Base-by-base conservation (phyloP, 2,113 vertebrate genomes). In the Vombatus ursinus region DNA sequence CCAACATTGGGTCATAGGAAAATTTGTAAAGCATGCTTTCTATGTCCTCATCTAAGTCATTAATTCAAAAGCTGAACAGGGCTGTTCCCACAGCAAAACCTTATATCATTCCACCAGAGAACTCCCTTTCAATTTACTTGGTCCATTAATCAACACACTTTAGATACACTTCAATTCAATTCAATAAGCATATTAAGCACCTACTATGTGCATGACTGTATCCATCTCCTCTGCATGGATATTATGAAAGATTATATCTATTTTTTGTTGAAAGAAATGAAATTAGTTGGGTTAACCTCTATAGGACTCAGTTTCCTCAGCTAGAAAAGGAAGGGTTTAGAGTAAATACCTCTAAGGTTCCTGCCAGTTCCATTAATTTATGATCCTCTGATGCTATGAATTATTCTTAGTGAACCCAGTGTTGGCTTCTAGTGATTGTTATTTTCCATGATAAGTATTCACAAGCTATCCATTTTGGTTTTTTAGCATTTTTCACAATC, bases 241-340 rank as follows among this genome's bases (percentile, higher is more conserved):
- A n/a, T 44, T 77, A 77, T 77, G 37, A 77, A 77, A n/a, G 37
- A n/a, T n/a, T 19, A 77, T 19, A 77, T 77, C 61, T n/a, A n/a
- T 37, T 16, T 84, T 84, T 68, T 84, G 61, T 44, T 84, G n/a
- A 84, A 44, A 22, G 68, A 77, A 77, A 44, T n/a, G 19, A 44
- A 44, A 84, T 22, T 77, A 77, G 37, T 84, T 84, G n/a, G n/a
- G 16, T 89, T 93, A 11, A 37, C 44, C 24, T 61, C 31, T 90
- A 22, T 57, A 44, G 94, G 49, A 14, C 84, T 92, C 92, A 49
- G 31, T 28, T 90, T 52, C 19, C 5, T 89, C 54, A 90, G 89
- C 84, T 93, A 91, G 54, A 93, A 90, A 93, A 37, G 47, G 47
- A 94, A 92, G 14, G 2, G 0, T 94, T 90, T 95, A 91, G 25